These are phyloP conservation scores for Mya arenaria DNA, from an alignment of 1,140 invertebrate species.

Conservation along the genomic window DNA sequence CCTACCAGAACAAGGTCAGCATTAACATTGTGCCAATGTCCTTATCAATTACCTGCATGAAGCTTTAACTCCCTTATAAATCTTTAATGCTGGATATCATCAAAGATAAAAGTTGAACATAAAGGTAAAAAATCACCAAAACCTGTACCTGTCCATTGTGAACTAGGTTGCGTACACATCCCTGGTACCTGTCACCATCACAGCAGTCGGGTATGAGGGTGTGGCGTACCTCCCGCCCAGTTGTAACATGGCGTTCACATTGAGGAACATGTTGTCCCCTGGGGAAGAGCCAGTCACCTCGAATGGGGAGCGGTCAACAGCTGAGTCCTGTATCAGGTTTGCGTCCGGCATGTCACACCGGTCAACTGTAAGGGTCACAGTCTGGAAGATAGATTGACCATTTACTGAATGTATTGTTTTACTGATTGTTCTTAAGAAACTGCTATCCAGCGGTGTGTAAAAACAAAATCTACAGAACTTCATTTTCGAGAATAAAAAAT, in stretches of 20 bases:
- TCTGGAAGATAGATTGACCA: conserved; percentile 61
- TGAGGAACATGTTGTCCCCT: conserved; percentile 97
- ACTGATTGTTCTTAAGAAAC: no score
- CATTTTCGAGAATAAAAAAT: no score
- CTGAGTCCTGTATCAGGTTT: conserved; percentile 81
- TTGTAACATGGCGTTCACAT: conserved; percentile 97
- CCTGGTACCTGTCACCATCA: conserved; percentile 92
- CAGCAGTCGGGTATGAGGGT: conserved; percentile 92
- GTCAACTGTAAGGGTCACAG: conserved; percentile 90
- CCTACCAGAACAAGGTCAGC: no score
- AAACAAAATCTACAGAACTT: no score
- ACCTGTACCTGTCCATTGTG: conserved; percentile 96
- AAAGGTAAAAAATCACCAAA: no score
- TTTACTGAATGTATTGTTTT: no score
- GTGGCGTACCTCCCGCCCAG: conserved; percentile 93
- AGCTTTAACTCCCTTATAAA: no score
- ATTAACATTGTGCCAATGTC: no score
- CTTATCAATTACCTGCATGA: no score
- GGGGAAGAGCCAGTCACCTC: conserved; percentile 93
- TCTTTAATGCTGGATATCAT: no score
- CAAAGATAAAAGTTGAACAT: no score
- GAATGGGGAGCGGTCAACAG: conserved; percentile 92
- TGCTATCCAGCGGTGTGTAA: no score
- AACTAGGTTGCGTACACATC: conserved; percentile 96
- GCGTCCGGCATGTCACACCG: conserved; percentile 92